Conservation (phyloP, 2,797 vertebrate species). For the Acrossocheilus fasciatus region DNA sequence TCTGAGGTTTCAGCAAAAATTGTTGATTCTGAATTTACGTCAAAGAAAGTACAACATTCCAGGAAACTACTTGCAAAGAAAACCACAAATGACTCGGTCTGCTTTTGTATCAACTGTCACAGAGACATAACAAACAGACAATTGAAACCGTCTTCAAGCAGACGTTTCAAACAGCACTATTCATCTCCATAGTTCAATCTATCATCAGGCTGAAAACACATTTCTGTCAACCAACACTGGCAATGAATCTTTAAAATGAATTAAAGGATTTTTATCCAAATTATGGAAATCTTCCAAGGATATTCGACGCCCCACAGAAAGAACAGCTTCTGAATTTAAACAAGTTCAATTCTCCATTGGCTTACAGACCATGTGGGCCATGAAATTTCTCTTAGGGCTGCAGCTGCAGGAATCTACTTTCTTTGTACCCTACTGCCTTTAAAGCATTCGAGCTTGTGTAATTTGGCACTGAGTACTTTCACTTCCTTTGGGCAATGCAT, state of each 20-base stretch:
- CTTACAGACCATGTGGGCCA: conserved; percentile 73
- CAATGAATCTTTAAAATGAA: conserved; percentile 20
- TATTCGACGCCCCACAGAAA: conserved; percentile 74
- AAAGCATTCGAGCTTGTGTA: conserved; percentile 70
- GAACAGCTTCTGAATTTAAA: conserved; percentile 81
- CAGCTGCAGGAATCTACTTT: conserved; percentile 75
- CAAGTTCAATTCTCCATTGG: conserved; percentile 70
- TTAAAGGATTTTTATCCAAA: conserved; percentile 41
- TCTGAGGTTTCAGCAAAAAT: background rate
- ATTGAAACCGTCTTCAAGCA: background rate
- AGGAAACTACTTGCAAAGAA: background rate
- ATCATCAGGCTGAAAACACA: background rate
- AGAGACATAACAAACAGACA: conserved; percentile 1
- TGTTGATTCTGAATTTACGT: background rate
- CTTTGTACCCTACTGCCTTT: conserved; percentile 68
- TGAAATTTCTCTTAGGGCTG: conserved; percentile 78
- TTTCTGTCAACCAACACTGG: conserved; percentile 15
- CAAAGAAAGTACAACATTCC: background rate
- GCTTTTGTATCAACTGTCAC: conserved; percentile 12
- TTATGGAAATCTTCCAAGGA: conserved; percentile 53
- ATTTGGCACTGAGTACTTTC: conserved; percentile 69
- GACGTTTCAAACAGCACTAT: conserved; percentile 9
- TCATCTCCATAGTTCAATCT: conserved; percentile 1
- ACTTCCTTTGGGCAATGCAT: conserved; percentile 61
- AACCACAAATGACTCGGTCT: background rate